phyloP scores from a whole-genome alignment of 2,113 vertebrate genomes.

The Macaca nemestrina region DNA sequence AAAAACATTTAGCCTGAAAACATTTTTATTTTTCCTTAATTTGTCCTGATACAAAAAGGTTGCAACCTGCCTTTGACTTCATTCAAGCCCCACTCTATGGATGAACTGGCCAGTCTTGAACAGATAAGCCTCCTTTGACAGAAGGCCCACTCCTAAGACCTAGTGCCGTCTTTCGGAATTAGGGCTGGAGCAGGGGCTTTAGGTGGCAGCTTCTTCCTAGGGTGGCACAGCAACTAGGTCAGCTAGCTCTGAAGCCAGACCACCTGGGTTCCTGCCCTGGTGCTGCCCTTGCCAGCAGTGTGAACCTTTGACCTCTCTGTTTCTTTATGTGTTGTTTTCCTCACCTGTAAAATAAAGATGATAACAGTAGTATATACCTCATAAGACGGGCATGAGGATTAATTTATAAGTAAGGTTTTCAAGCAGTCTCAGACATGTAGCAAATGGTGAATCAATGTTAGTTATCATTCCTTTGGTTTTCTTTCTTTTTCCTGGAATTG shows the following conservation, averaged over 20 bases:
- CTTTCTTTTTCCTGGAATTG: conserved; percentile 2
- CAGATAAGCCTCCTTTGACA: not conserved
- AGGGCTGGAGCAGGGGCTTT: not conserved
- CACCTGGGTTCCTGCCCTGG: not conserved
- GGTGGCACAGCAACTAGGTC: not conserved
- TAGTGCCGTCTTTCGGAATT: not conserved
- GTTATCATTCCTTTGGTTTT: not conserved
- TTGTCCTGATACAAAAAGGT: not conserved
- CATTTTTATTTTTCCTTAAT: not conserved
- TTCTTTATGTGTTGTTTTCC: not conserved
- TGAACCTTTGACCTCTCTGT: not conserved
- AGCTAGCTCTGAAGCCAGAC: not conserved
- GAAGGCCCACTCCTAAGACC: not conserved
- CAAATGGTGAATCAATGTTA: not conserved
- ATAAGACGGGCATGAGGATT: not conserved
- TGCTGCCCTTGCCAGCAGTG: too few relatives aligned
- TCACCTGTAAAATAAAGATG: not conserved
- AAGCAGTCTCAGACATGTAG: not conserved
- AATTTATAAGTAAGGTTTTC: not conserved
- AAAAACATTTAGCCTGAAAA: not conserved
- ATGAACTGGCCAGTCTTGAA: not conserved
- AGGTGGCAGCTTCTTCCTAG: not conserved
- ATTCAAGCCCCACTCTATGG: not conserved
- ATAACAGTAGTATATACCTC: not conserved
- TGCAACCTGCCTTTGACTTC: not conserved